Base-by-base conservation (phyloP, 64 coral and sea anemone genomes). In the Acropora yongei region DNA sequence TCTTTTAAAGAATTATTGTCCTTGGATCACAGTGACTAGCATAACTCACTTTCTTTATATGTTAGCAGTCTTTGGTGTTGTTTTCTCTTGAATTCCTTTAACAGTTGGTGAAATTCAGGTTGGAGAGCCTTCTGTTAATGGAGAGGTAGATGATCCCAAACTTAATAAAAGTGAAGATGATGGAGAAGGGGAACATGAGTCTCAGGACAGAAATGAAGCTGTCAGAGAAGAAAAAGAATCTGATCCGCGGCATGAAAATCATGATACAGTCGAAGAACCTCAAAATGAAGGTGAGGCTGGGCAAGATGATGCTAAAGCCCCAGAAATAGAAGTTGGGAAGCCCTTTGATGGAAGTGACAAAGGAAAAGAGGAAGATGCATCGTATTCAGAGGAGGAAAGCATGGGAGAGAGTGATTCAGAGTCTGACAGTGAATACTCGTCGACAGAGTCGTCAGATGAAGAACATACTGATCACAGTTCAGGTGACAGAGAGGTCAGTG, bases 341-440 rank as follows among this genome's bases (percentile, higher is more conserved):
- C 19, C 39, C 77, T 6, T 3, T 6, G 73, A 10, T 57, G 86
- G 3, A 14, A 78, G 57, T 88, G 86, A 88, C n/a, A 46, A 78
- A 17, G 72, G 4, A 8, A 49, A 88, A 6, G 4, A 49, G 2
- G 44, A 85, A 8, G 42, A 69, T 14, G 13, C 42, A n/a, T 68
- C 17, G n/a, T 42, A 45, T 7, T 71, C 82, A 11, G 91, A 87
- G 3, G 91, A 80, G 40, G 81, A 71, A 30, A 80, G 67, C 53
- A 47, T 41, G 18, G 47, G 75, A 2, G 74, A 92, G 40, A 63
- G 73, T 3, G 82, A 71, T 6, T 43, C 40, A 42, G 86, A 88
- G 17, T 74, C 75, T 57, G 86, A 88, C 42, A 88, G 75, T 18
- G 86, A 88, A n/a, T 85, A 85, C n/a, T 68, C 82, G 30, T 30